These are phyloP conservation scores for Ganaspis brasiliensis DNA, from an alignment of 2,888 invertebrate genomes.

Conservation along the genomic window DNA sequence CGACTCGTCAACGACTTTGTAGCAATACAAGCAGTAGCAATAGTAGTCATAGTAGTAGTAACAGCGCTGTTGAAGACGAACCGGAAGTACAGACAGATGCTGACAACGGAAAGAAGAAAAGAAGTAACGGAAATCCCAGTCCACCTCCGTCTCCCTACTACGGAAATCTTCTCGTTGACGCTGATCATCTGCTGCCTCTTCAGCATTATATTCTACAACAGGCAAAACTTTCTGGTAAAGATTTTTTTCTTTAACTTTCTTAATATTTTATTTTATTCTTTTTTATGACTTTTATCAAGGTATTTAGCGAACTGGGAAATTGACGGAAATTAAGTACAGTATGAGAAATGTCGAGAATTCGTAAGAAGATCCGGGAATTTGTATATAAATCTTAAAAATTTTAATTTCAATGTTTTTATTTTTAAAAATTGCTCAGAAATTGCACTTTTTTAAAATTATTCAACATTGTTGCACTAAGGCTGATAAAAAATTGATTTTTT, in stretches of 20 bases:
- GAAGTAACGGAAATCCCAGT: conserved; percentile 78
- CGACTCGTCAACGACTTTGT: conserved; percentile 77
- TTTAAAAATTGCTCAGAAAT: no score
- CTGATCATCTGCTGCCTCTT: conserved; percentile 88
- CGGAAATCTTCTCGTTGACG: conserved; percentile 77
- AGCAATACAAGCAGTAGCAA: conserved; percentile 75
- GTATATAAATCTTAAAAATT: no score
- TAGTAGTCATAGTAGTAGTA: conserved; percentile 71
- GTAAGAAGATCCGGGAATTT: no score
- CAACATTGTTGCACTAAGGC: no score
- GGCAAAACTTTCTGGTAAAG: conserved; percentile 86
- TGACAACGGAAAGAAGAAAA: conserved; percentile 76
- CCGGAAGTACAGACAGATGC: conserved; percentile 67
- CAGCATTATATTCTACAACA: conserved; percentile 95
- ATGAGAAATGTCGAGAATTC: no score
- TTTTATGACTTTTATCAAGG: background rate
- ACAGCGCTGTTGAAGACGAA: conserved; percentile 71
- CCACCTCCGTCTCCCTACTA: conserved; percentile 78
- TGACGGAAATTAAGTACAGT: no score
- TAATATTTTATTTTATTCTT: conserved; percentile 30
- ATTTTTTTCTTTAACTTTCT: conserved; percentile 14
- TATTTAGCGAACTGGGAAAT: no score
- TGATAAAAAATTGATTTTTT: no score
- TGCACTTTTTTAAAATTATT: no score
- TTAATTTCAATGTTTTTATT: no score